Evolutionary conservation across 2,113 vertebrate genomes (phyloP).

Genomic region (Hypomesus transpacificus): DNA sequence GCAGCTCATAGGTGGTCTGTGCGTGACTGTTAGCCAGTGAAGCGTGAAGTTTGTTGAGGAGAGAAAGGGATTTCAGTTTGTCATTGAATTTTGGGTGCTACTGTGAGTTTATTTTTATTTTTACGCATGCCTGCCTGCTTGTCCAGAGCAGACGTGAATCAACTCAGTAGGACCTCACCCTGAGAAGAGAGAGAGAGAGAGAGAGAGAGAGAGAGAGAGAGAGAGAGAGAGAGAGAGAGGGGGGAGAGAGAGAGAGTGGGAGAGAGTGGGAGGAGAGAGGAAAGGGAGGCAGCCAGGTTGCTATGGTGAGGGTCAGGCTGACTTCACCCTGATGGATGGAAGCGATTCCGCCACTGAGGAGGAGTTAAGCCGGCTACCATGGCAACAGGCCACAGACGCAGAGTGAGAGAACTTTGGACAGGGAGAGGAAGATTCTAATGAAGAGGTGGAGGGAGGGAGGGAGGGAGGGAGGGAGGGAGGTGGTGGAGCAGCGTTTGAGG

Average conservation of each 20-base stretch:
- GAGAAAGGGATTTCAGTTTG: slow-evolving; percentile 28
- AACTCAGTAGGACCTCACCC: slow-evolving; percentile 57
- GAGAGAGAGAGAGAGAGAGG: not conserved
- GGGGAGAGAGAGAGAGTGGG: slow-evolving; percentile 47
- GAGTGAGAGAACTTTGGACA: slow-evolving; percentile 9
- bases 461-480: slow-evolving; percentile 18
- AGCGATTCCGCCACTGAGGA: slow-evolving; percentile 55
- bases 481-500: no score
- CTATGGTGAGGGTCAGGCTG: slow-evolving; percentile 71
- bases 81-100: slow-evolving; percentile 14
- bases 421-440: slow-evolving; percentile 22
- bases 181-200: slow-evolving; percentile 32
- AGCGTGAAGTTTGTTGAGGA: slow-evolving; percentile 19
- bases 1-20: slow-evolving; percentile 26
- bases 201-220: not conserved
- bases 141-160: slow-evolving; percentile 49
- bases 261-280: slow-evolving; percentile 32
- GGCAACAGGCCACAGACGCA: slow-evolving; percentile 68
- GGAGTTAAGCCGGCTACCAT: slow-evolving; percentile 69
- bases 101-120: not conserved
- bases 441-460: slow-evolving; percentile 20
- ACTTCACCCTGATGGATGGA: slow-evolving; percentile 64
- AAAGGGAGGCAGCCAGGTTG: slow-evolving; percentile 62
- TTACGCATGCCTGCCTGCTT: slow-evolving; percentile 19
- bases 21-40: slow-evolving; percentile 26